Base-by-base conservation (phyloP, 2,888 invertebrate genomes). In the Hirtodrosophila confusa region DNA sequence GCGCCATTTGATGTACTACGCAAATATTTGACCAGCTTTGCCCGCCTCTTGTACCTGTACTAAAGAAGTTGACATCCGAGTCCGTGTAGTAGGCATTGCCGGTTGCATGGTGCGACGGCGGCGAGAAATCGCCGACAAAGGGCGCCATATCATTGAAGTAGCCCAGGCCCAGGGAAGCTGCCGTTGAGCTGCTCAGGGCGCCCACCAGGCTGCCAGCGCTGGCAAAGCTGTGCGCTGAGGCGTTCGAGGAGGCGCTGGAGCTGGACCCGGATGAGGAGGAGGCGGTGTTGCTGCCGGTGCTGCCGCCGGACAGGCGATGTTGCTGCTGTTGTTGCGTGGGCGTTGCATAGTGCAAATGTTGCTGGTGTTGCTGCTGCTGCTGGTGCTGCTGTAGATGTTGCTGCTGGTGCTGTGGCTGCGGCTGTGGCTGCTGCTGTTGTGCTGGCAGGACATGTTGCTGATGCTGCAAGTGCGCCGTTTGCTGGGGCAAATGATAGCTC, bases 11-110 rank as follows among this genome's bases (percentile, higher is more conserved):
- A 82, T 85, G 82, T 87, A 27, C 27, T 27, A 47, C 44, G 86
- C 80, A 82, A 84, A 84, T 84, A 84, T 84, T 84, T 88, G 87
- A 56, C 61, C 41, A 83, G 69, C 45, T 48, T 24, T 17, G 8
- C 80, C 17, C 17, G 17, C 17, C 17, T 1, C 17, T 17, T 17
- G 17, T 88, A 90, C 90, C 90, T 90, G 90, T 89, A 78, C 90
- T 91, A 71, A 90, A 91, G 82, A 91, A 90, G 82, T 91, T 91
- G 50, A 91, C 89, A 89, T 91, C 91, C 75, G 91, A 88, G 63
- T 91, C 91, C 71, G 91, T 91, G 68, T 91, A 91, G 57, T 89
- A 91, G 47, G 89, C 85, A 80, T 78, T 89, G 76, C 51, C 77
- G 41, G 63, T 60, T 36, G 78, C 23, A 12, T 65, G 68, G 33